Evolutionary conservation across 1,140 invertebrate species (phyloP), one percentile per base, ranked within the genome.

Genomic region (Diprion similis): DNA sequence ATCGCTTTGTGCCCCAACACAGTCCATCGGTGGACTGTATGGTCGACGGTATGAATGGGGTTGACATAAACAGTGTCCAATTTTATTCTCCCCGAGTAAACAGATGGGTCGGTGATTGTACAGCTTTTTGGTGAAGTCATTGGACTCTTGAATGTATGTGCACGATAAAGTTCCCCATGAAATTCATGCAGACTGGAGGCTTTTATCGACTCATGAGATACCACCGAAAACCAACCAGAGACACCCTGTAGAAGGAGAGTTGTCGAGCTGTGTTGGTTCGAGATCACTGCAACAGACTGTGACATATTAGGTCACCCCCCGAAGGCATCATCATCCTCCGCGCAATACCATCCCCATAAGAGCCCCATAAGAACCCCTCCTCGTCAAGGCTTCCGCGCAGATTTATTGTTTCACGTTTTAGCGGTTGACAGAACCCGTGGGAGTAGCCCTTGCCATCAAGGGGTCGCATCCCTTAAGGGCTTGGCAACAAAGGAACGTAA

Each of bases 341-440:
- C n/a, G n/a, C n/a, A n/a, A n/a, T n/a, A n/a, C 15, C 51, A 59
- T 59, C 51, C 51, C 51, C 51, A 59, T 59, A 59, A 59, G 51
- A 59, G 9, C 51, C 51, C 51, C 9, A 59, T 59, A 59, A 59
- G 51, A 59, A 17, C 51, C 51, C n/a, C 24, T 37, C 24, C 11
- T 13, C 11, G n/a, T 59, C 24, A 37, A 37, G 24, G 24, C 13
- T 64, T 71, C 76, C 75, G 70, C 46, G 71, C 78, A 80, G 83
- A 87, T 87, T 87, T 87, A 87, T 87, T 83, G 85, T 86, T 85
- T 85, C 79, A 80, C 79, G 82, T 86, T 87, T 86, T 84, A 83
- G 82, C 83, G 84, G 81, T 79, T 80, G 75, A 79, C 80, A 79
- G 77, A 59, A 76, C 45, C 46, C 81, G 81, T 84, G 79, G 78